These are phyloP conservation scores for Ceuthmochares aereus DNA, from an alignment of 2,113 vertebrate genomes.

Conservation along the genomic window DNA sequence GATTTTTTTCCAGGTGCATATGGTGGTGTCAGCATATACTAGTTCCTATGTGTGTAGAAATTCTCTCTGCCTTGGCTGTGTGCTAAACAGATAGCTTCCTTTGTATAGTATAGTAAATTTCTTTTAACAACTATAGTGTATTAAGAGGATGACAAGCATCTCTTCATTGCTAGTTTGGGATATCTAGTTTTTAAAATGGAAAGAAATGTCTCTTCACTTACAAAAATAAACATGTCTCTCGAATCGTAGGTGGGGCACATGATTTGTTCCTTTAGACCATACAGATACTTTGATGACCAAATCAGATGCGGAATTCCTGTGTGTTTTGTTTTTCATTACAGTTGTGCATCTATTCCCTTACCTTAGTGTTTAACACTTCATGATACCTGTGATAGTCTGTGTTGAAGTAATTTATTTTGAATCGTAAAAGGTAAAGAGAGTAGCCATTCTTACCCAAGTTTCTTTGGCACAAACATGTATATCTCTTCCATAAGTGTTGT, in stretches of 20 bases:
- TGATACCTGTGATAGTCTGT: background rate
- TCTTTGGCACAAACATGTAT: background rate
- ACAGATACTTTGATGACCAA: background rate
- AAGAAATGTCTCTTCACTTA: background rate
- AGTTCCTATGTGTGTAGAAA: background rate
- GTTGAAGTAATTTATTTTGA: background rate
- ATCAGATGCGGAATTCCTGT: background rate
- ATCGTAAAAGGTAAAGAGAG: background rate
- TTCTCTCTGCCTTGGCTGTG: background rate
- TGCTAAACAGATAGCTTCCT: background rate
- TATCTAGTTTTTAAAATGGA: background rate
- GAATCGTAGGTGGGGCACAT: background rate
- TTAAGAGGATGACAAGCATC: background rate
- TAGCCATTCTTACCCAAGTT: background rate
- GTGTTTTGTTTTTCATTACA: background rate
- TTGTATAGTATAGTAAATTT: background rate
- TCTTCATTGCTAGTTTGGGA: background rate
- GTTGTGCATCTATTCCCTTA: background rate
- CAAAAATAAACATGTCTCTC: background rate
- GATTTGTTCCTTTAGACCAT: background rate
- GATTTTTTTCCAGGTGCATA: background rate
- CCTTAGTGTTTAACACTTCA: background rate
- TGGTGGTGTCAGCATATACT: background rate
- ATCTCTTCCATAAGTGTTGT: background rate
- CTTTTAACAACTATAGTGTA: accelerated